Evolutionary conservation across 2,113 vertebrate genomes (phyloP), one percentile per base, ranked within the genome.

Genomic region (Thryonomys swinderianus): DNA sequence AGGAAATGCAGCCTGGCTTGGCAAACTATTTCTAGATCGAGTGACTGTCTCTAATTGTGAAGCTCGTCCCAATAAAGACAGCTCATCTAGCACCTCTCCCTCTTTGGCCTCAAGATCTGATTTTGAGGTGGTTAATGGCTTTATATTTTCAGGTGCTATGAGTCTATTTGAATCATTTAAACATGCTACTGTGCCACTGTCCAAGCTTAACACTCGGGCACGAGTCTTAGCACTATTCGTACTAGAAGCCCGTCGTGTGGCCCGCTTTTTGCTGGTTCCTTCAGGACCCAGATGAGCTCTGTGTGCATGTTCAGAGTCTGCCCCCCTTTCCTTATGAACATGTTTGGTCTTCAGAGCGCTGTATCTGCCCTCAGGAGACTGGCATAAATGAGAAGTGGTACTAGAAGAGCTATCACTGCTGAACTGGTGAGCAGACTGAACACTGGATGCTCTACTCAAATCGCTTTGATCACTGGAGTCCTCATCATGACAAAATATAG

Each of bases 21-120:
- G 99, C 98, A 99, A 99, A 96, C 99, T 99, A 99, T 99, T 99
- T 96, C 99, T 99, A 97, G 99, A 99, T 51, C 99, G 99, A 92
- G 99, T 99, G 97, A 99, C 99, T 1, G 99, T 99, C 98, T 99
- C 99, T 98, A 99, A 98, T 95, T 99, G 99, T 95, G 99, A 99
- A 98, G 99, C 99, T 94, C 99, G 98, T 93, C 99, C 99, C 98
- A 99, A 98, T 87, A 99, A 98, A 91, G 99, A 99, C 5, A 99
- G 99, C 67, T 99, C 99, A 95, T 99, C 99, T 98, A 99, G 99
- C 96, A 99, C 99, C 98, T 99, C 99, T 97, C 99, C 99, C 98
- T 99, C 99, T 99, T 99, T 99, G 99, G 99, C 99, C 99, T 99
- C 99, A 94, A 99, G 98, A 98, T 99, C 99, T 23, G 99, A 99